These are phyloP conservation scores for Psococerastis gibbosa DNA, from an alignment of 2,888 invertebrate genomes.

Conservation along the genomic window DNA sequence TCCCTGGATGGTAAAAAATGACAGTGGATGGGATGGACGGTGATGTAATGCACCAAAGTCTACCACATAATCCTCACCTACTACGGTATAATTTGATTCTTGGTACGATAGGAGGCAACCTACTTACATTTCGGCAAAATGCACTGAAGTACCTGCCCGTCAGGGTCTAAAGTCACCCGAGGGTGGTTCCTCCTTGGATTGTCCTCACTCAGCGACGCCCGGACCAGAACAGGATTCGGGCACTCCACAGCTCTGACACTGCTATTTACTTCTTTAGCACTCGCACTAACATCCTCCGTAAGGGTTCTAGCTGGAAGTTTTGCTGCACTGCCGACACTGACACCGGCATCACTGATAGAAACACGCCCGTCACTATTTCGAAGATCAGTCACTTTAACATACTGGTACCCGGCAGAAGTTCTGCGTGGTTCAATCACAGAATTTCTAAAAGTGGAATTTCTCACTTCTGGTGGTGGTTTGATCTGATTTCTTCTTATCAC, in stretches of 20 bases:
- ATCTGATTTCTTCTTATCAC: constrained; percentile 6
- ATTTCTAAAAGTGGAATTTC: constrained; percentile 1
- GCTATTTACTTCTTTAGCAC: background rate
- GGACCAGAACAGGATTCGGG: background rate
- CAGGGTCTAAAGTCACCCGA: constrained; percentile 2
- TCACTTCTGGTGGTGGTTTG: background rate
- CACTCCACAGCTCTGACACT: background rate
- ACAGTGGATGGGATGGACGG: no score
- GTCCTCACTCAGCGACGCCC: background rate
- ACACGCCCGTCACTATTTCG: background rate
- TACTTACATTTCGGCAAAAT: background rate
- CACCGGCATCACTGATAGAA: background rate
- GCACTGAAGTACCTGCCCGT: constrained; percentile 4
- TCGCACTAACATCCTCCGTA: background rate
- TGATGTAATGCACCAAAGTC: no score
- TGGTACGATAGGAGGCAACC: no score
- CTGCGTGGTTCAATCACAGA: background rate
- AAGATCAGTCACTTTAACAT: background rate
- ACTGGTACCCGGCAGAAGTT: background rate
- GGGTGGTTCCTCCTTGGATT: background rate
- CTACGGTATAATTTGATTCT: no score
- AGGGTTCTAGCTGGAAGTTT: background rate
- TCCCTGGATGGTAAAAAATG: no score
- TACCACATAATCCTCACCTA: no score
- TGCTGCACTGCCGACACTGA: background rate